A percentile compares a stretch with the other conserved stretches of the same genome.
These are phyloP conservation scores for Synodontis membranacea DNA, from an alignment of 2,113 vertebrate species.

Conservation along the genomic window DNA sequence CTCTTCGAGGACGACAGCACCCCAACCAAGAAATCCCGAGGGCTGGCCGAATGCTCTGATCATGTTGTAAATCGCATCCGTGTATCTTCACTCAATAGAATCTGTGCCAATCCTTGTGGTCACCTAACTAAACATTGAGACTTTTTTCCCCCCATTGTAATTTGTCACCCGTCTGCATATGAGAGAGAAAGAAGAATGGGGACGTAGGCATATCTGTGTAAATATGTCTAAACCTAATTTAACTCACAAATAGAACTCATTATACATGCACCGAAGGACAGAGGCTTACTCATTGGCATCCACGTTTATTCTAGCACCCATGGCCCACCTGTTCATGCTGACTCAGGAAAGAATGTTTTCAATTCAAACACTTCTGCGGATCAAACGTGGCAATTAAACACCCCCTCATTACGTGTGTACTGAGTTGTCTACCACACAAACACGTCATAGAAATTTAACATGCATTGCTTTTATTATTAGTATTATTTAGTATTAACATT, in stretches of 20 bases:
- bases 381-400: constrained; percentile 6
- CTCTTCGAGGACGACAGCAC: not conserved
- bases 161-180: not conserved
- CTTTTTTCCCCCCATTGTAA: not conserved
- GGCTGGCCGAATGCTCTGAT: not conserved
- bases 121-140: not conserved
- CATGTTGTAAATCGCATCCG: not conserved
- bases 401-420: not conserved
- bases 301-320: constrained; percentile 18
- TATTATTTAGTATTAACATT: not conserved
- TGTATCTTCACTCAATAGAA: not conserved
- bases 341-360: constrained; percentile 5
- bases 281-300: not conserved
- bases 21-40: not conserved
- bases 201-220: not conserved
- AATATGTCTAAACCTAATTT: constrained; percentile 19
- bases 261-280: constrained; percentile 15
- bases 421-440: not conserved
- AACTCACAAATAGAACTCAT: constrained; percentile 28
- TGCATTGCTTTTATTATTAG: not conserved
- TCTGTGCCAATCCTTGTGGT: not conserved
- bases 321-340: constrained; percentile 20
- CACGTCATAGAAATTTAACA: not conserved
- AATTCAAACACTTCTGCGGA: not conserved
- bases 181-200: constrained; percentile 7